Base-by-base conservation (phyloP, 2,113 vertebrate species). In the Enhydra lutris region DNA sequence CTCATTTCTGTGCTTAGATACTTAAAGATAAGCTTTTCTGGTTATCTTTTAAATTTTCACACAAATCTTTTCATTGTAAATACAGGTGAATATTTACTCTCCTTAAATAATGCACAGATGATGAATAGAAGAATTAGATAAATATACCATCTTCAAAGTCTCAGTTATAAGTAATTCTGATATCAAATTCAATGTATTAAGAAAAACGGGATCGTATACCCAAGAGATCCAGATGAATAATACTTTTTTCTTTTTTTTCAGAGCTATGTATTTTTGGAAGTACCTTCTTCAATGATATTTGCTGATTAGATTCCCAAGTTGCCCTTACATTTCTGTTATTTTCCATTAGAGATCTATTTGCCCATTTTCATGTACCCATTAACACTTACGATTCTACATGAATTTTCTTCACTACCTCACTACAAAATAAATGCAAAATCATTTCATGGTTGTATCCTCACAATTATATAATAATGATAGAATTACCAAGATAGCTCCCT, bases 391-490 rank as follows among this genome's bases (percentile, higher is more conserved):
- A 90, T 79, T 93, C 97, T 73, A 80, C 67, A 80, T 81, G 59
- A 81, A 73, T 81, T 91, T 96, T 94, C 26, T 71, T 83, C n/a
- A 81, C 20, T 87, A 63, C 31, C 6, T 69, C 11, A 67, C 39
- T 8, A 83, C 15, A 95, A 84, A 97, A 84, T 93, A 96, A 90
- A 87, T 79, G 31, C 17, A 74, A 87, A 34, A 59, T 91, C 13
- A 87, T 84, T 96, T 91, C 65, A 45, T 21, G 67, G 13, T 65
- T 95, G n/a, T 86, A 87, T 81, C 31, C 8, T 31, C 24, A 93
- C n/a, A 92, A 57, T 96, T 93, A 85, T 87, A 31, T 89, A 90
- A 73, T 95, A 89, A 97, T 89, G 67, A 69, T 65, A 61, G n/a
- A 39, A 94, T 98, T 98, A 88, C 92, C 71, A 90, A 93, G 73